Evolutionary conservation across 2,888 invertebrate genomes (phyloP).

Genomic region (Galerucella nymphaeae): DNA sequence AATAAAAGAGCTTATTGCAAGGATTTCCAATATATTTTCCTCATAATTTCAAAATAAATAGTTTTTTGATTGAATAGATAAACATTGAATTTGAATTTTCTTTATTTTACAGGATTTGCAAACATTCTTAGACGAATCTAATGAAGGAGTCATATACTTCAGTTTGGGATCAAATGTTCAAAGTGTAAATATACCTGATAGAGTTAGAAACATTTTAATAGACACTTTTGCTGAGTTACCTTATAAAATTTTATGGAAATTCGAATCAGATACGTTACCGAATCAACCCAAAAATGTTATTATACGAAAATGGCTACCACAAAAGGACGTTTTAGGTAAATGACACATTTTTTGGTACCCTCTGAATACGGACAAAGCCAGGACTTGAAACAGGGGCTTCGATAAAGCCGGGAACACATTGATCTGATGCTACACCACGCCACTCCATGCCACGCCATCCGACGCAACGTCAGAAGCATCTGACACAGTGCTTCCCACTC

Average conservation of each 20-base stretch:
- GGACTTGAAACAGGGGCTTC: no score
- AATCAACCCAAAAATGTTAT: constrained; percentile 62
- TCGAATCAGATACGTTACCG: constrained; percentile 59
- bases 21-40: no score
- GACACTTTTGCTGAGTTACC: constrained; percentile 61
- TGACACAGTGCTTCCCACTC: no score
- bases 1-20: no score
- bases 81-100: no score
- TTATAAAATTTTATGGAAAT: constrained; percentile 65
- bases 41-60: no score
- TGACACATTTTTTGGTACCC: neutral
- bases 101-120: constrained; percentile 57
- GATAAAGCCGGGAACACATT: no score
- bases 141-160: constrained; percentile 62
- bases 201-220: constrained; percentile 56
- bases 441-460: no score
- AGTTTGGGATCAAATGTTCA: constrained; percentile 64
- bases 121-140: constrained; percentile 57
- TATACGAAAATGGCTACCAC: constrained; percentile 65
- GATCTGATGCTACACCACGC: no score
- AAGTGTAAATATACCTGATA: constrained; percentile 58
- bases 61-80: no score
- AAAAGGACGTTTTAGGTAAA: constrained; percentile 64
- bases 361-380: no score
- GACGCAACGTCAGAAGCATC: no score